Percentiles rank a stretch among this genome's conserved stretches.
phyloP scores from a whole-genome alignment of 2,888 invertebrate genomes.

The Scelioninae gen. 2 region DNA sequence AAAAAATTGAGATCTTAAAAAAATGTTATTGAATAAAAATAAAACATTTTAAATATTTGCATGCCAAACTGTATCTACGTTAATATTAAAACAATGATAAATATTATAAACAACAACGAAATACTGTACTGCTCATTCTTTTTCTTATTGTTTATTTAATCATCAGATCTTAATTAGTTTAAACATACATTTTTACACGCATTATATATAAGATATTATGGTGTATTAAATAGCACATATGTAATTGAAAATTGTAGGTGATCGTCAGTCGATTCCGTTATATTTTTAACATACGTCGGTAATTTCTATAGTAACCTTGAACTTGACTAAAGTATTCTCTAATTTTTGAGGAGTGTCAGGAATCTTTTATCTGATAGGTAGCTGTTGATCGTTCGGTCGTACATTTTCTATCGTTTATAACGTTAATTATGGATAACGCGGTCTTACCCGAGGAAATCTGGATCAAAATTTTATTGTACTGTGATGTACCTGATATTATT shows the following conservation, averaged over 20 bases:
- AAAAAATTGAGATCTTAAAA: too few relatives aligned
- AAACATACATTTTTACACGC: too few relatives aligned
- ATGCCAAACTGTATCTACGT: too few relatives aligned
- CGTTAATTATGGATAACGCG: slow-evolving; percentile 72
- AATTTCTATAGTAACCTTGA: slow-evolving; percentile 71
- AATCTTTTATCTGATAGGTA: slow-evolving; percentile 63
- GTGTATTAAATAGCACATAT: background rate
- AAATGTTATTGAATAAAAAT: too few relatives aligned
- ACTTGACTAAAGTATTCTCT: slow-evolving; percentile 73
- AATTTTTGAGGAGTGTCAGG: slow-evolving; percentile 73
- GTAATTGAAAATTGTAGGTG: background rate
- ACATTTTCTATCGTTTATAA: slow-evolving; percentile 64
- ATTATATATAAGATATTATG: too few relatives aligned
- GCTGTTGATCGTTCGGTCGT: slow-evolving; percentile 62
- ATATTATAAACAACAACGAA: too few relatives aligned
- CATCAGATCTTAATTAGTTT: too few relatives aligned
- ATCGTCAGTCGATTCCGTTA: slow-evolving; percentile 13
- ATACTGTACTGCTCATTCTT: too few relatives aligned
- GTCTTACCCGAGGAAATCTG: slow-evolving; percentile 75
- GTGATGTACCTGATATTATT: slow-evolving; percentile 75
- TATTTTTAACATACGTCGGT: slow-evolving; percentile 49
- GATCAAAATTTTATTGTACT: slow-evolving; percentile 74
- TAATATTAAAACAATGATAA: too few relatives aligned
- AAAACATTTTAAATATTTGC: too few relatives aligned
- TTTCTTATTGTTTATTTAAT: too few relatives aligned